phyloP scores from a whole-genome alignment of 2,113 vertebrate genomes.

The Actinemys pallida region DNA sequence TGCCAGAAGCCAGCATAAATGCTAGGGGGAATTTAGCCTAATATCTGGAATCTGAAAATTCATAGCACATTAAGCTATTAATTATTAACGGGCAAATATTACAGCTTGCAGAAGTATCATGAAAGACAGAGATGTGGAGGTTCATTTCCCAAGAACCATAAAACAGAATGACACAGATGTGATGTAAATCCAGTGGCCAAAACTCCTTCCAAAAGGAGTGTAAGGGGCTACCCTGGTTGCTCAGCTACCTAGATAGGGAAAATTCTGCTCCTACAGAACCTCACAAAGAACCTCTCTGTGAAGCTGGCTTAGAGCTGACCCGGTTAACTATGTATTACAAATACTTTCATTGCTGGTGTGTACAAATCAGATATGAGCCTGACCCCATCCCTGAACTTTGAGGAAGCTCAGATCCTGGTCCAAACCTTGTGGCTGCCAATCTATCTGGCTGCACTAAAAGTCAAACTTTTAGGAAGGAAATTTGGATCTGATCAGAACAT shows the following conservation, averaged over 20 bases:
- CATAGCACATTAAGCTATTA: neutral
- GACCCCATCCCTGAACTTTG: neutral
- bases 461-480: neutral
- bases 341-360: neutral
- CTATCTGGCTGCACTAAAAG: neutral
- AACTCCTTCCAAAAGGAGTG: neutral
- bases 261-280: neutral
- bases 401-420: neutral
- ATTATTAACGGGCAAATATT: neutral
- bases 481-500: neutral
- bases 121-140: fast-evolving
- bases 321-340: neutral
- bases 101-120: fast-evolving
- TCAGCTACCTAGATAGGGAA: neutral
- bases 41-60: neutral
- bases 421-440: neutral
- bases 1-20: neutral
- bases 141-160: neutral
- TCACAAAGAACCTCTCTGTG: neutral
- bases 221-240: neutral
- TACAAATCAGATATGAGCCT: neutral
- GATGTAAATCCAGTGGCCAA: neutral
- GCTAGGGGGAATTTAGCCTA: neutral
- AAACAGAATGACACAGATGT: neutral
- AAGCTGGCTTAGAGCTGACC: neutral